Percentiles rank a stretch among this genome's conserved stretches.
Evolutionary conservation across 1,140 invertebrate species (phyloP).

Genomic region (Hestina assimilis): DNA sequence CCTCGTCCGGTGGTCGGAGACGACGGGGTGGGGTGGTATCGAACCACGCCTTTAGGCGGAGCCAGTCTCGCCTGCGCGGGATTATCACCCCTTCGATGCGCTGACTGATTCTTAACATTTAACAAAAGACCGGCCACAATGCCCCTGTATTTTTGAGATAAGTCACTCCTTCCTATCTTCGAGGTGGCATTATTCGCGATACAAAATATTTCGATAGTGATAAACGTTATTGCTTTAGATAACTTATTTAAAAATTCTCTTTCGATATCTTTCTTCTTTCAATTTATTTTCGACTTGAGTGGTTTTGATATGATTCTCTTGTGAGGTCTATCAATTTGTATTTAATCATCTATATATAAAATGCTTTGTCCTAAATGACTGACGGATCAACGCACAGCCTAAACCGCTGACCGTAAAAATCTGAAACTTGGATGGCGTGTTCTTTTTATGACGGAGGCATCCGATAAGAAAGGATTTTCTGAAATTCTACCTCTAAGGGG

Average conservation of each 20-base stretch:
- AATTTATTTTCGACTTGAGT: not conserved
- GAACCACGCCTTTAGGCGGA: slow-evolving; percentile 57
- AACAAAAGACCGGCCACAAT: slow-evolving; percentile 32
- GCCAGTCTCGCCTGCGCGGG: slow-evolving; percentile 56
- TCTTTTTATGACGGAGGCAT: no score
- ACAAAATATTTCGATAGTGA: slow-evolving; percentile 21
- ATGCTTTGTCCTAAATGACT: no score
- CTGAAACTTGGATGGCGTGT: no score
- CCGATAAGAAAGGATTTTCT: no score
- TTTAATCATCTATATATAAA: no score
- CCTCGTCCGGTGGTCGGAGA: slow-evolving; percentile 61
- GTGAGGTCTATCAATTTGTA: no score
- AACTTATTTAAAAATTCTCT: not conserved
- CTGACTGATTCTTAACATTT: slow-evolving; percentile 29
- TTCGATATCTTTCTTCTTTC: not conserved
- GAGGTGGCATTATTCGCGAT: slow-evolving; percentile 16
- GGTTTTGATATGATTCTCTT: not conserved
- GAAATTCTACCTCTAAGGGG: no score
- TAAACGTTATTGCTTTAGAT: slow-evolving; percentile 14
- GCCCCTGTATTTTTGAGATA: slow-evolving; percentile 23
- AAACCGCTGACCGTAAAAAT: no score
- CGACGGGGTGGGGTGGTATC: slow-evolving; percentile 41
- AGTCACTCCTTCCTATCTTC: slow-evolving; percentile 21
- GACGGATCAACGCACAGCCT: no score
- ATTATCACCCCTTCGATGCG: slow-evolving; percentile 46